Conservation (phyloP, 64 coral and sea anemone genomes). For the Cladopsammia gracilis region DNA sequence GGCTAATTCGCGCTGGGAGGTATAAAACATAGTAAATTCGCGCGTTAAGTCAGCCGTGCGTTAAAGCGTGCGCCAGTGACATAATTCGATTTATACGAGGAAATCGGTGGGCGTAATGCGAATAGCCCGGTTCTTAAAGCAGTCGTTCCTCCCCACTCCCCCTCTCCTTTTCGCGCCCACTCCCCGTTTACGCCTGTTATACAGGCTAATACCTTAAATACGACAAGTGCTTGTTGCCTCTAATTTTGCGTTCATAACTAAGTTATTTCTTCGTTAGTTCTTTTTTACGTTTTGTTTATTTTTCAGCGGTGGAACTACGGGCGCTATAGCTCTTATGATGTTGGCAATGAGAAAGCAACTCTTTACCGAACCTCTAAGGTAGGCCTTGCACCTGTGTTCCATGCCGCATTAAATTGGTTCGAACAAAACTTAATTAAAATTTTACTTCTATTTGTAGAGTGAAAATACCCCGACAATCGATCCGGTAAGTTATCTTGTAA, state of each 20-base stretch:
- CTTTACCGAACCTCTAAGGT: slow-evolving; percentile 38
- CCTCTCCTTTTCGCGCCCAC: too few relatives aligned
- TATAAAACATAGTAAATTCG: too few relatives aligned
- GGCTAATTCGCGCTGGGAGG: too few relatives aligned
- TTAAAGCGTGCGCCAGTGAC: too few relatives aligned
- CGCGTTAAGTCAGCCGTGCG: too few relatives aligned
- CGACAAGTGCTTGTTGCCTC: not conserved
- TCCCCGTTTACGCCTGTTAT: too few relatives aligned
- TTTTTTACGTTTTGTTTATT: not conserved
- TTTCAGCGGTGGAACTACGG: not conserved
- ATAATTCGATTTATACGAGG: too few relatives aligned
- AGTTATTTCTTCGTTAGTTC: not conserved
- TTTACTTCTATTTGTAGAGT: not conserved
- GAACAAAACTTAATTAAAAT: not conserved
- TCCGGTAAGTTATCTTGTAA: slow-evolving; percentile 7
- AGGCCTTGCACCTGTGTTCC: not conserved
- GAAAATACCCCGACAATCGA: not conserved
- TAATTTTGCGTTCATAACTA: too few relatives aligned
- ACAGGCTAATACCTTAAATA: too few relatives aligned
- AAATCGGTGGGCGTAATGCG: too few relatives aligned
- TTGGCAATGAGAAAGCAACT: slow-evolving; percentile 5
- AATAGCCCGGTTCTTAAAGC: too few relatives aligned
- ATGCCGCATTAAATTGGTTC: not conserved
- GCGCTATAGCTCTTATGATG: not conserved
- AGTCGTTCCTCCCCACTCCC: too few relatives aligned